Base-by-base conservation (phyloP, 2,113 vertebrate genomes). In the Myiozetetes cayanensis region DNA sequence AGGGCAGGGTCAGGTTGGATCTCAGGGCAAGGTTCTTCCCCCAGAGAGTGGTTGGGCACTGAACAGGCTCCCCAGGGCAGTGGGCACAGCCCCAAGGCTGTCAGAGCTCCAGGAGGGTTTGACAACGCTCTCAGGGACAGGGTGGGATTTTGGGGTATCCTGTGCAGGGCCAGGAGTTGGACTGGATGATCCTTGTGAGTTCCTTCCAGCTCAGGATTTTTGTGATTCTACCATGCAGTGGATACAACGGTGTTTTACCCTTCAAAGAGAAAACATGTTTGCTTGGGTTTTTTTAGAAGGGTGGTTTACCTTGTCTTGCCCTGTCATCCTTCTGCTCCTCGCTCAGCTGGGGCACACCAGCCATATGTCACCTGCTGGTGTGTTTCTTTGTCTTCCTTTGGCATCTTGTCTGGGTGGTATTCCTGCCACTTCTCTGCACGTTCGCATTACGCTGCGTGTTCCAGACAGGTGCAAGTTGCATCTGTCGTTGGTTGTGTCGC, bases 401-500 rank as follows among this genome's bases (percentile, higher is more conserved):
- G 55, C 87, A 66, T 9, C 81, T 70, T 86, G 90, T 67, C 80
- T 44, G 31, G 46, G 76, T 44, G 12, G 6, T 35, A 37, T 30
- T 79, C 55, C 72, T 23, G 22, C 33, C 66, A 0, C 88, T 81
- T 41, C 87, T 46, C 43, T 10, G 22, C 78, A 17, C 9, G 0
- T 44, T 61, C 63, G 1, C 12, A 31, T 46, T 41, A 3, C 12
- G 19, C 7, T 85, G 79, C 61, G 1, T 43, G 89, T 81, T 72
- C 41, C 91, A 58, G 87, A 86, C 93, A 97, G 95, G 89, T 96
- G 96, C 92, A 75, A 0, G 59, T 14, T 75, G 91, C 94, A 91
- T 95, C 93, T 94, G 89, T 93, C 24, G 1, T 2, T 59, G 86
- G 68, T 21, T 84, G 80, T 85, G 91, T 72, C 77, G 85, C 84